These are phyloP conservation scores for Colletes latitarsis DNA, from an alignment of 1,140 invertebrate genomes.

Conservation along the genomic window DNA sequence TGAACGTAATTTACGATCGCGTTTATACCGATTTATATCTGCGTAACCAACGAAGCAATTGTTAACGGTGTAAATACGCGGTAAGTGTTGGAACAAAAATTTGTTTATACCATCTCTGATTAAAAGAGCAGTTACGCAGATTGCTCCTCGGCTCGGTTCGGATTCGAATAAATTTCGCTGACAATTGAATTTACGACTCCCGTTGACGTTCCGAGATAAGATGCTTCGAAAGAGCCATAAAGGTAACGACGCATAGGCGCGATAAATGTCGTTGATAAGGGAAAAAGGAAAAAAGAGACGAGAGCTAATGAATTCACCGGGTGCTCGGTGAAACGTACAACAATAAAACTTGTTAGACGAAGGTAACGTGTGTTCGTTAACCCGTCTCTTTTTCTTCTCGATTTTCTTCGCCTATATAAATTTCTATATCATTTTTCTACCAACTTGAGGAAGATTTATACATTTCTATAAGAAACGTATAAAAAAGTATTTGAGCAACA, in stretches of 20 bases:
- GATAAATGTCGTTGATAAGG: conserved; percentile 23
- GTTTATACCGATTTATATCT: no score
- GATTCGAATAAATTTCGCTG: not conserved
- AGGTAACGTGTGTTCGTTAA: conserved; percentile 21
- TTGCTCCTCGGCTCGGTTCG: not conserved
- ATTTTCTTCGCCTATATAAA: no score
- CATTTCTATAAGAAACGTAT: no score
- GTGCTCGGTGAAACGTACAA: not conserved
- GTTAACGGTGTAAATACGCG: no score
- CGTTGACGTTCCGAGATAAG: not conserved
- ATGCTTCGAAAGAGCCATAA: not conserved
- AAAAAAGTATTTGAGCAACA: no score
- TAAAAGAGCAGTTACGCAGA: not conserved
- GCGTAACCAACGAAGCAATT: no score
- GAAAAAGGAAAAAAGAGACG: not conserved
- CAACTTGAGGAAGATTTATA: no score
- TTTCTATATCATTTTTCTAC: no score
- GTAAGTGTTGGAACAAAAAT: not conserved
- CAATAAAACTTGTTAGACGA: not conserved
- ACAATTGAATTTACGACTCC: not conserved
- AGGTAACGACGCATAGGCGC: not conserved
- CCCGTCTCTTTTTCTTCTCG: not conserved
- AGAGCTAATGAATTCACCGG: not conserved
- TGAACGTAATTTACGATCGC: no score
- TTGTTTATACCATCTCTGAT: not conserved